Percentiles rank a stretch among this genome's conserved stretches.
Conservation (phyloP, 2,888 invertebrate genomes). For the Rotaria macrura region DNA sequence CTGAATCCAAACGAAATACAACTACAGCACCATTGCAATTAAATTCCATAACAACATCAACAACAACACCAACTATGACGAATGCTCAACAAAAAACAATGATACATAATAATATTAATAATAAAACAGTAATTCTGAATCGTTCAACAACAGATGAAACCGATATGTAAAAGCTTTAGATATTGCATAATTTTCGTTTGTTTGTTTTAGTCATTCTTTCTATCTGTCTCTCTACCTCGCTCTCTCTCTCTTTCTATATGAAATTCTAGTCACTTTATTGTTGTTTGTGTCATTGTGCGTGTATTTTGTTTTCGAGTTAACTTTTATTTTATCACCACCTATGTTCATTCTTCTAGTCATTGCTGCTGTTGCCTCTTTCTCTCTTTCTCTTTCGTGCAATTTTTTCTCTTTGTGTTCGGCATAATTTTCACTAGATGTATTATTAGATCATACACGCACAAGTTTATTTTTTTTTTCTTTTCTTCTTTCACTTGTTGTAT, state of each 20-base stretch:
- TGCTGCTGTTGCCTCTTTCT: neutral
- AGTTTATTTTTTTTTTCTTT: neutral
- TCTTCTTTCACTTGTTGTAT: neutral
- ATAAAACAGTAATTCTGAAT: neutral
- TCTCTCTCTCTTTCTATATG: neutral
- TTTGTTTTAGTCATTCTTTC: no score
- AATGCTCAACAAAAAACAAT: neutral
- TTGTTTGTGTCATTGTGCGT: neutral
- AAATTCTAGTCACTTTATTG: neutral
- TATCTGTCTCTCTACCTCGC: neutral
- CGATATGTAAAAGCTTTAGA: neutral
- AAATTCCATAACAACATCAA: neutral
- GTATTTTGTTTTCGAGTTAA: neutral
- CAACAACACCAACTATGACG: neutral
- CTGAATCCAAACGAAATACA: neutral
- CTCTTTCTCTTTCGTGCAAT: neutral
- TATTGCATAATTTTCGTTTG: neutral
- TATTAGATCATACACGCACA: neutral
- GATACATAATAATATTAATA: neutral
- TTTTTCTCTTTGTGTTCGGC: neutral
- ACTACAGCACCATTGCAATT: neutral
- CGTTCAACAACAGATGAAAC: conserved; percentile 18
- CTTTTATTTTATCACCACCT: conserved; percentile 2
- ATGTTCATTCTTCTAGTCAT: neutral
- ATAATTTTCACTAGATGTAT: neutral